Percentiles rank a stretch among this genome's conserved stretches.
phyloP scores from a whole-genome alignment of 2,113 vertebrate species.

The Rhodinocichla rosea region DNA sequence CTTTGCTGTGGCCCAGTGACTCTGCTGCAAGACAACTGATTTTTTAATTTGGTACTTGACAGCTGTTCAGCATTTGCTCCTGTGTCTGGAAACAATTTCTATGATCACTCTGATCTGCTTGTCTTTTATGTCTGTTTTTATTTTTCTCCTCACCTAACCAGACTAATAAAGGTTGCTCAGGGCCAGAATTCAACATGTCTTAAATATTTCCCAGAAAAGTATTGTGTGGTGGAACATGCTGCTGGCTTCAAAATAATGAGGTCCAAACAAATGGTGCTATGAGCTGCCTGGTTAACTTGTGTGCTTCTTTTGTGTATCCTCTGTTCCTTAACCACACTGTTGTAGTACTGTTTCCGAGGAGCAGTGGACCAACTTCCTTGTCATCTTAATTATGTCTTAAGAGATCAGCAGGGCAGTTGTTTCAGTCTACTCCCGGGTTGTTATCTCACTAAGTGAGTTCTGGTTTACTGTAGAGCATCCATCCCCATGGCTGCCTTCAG shows the following conservation, averaged over 20 bases:
- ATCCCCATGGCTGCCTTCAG: neutral
- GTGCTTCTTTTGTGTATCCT: neutral
- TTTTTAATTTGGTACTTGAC: neutral
- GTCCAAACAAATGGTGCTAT: neutral
- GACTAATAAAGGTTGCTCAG: neutral
- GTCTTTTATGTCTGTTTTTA: neutral
- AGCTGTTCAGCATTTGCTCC: neutral
- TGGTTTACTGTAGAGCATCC: neutral
- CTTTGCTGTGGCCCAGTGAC: neutral
- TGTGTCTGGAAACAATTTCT: neutral
- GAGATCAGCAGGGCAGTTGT: neutral
- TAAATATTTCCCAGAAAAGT: neutral
- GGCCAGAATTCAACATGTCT: neutral
- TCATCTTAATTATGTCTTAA: neutral
- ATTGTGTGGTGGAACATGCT: neutral
- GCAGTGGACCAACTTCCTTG: neutral
- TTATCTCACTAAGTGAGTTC: neutral
- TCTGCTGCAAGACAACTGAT: neutral
- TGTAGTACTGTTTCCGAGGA: neutral
- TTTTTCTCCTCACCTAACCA: neutral
- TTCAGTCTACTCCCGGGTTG: neutral
- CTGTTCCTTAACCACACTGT: neutral
- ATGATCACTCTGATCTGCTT: neutral
- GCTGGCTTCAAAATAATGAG: neutral
- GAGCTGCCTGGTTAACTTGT: neutral